Percentiles rank a stretch among this genome's conserved stretches.
Conservation (phyloP, 1,140 invertebrate species). For the Neuroterus valhalla region DNA sequence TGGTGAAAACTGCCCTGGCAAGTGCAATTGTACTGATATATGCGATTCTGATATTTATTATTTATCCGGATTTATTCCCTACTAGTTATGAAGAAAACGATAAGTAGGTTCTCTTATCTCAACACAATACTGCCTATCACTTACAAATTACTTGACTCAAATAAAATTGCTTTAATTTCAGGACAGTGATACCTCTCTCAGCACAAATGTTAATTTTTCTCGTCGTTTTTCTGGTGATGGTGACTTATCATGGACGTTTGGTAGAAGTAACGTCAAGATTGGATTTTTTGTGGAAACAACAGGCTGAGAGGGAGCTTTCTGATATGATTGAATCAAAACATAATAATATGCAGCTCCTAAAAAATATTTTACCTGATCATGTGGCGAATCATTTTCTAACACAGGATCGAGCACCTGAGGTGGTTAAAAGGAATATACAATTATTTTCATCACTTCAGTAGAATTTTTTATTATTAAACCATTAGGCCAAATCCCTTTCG, state of each 20-base stretch:
- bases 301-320: slow-evolving; percentile 90
- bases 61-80: slow-evolving; percentile 71
- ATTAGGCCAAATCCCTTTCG: too few species aligned
- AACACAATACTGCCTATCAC: background rate
- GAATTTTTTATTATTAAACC: too few species aligned
- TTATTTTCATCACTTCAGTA: slow-evolving; percentile 7
- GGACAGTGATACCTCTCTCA: slow-evolving; percentile 79
- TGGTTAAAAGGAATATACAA: slow-evolving; percentile 57
- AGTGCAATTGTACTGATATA: slow-evolving; percentile 84
- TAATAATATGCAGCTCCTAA: slow-evolving; percentile 89
- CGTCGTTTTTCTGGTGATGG: slow-evolving; percentile 88
- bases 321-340: slow-evolving; percentile 93
- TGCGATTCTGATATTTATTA: slow-evolving; percentile 80
- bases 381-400: slow-evolving; percentile 95
- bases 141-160: slow-evolving; percentile 4
- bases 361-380: slow-evolving; percentile 97
- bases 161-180: slow-evolving; percentile 43
- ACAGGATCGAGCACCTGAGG: slow-evolving; percentile 83
- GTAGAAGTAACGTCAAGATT: slow-evolving; percentile 92
- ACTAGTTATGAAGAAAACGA: slow-evolving; percentile 46
- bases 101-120: slow-evolving; percentile 40
- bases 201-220: slow-evolving; percentile 88
- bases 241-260: slow-evolving; percentile 92
- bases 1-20: slow-evolving; percentile 90
- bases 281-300: slow-evolving; percentile 97